Conservation (phyloP, 2,888 invertebrate species). For the Cataglyphis rosenhaueri region DNA sequence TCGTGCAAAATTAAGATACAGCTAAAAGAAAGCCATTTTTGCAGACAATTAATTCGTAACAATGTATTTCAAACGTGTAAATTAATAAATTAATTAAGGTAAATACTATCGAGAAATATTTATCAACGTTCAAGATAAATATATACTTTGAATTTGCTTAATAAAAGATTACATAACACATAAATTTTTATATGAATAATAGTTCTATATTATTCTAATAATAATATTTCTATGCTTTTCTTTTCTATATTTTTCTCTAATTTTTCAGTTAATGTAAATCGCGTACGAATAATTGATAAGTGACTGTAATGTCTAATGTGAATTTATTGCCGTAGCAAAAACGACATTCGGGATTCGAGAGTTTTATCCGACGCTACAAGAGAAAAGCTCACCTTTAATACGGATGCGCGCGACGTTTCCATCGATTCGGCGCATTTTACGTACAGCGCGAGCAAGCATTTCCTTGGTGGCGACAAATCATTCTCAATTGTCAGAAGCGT, state of each 20-base stretch:
- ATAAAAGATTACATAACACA: background rate
- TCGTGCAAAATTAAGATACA: slow-evolving; percentile 42
- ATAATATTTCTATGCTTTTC: background rate
- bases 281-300: background rate
- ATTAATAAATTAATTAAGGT: background rate
- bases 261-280: background rate
- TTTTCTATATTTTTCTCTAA: background rate
- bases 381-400: slow-evolving; percentile 76
- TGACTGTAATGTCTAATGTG: slow-evolving; percentile 3
- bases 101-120: background rate
- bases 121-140: background rate
- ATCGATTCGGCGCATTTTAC: slow-evolving; percentile 80
- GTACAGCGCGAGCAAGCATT: slow-evolving; percentile 65
- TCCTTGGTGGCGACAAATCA: slow-evolving; percentile 70
- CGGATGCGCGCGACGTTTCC: slow-evolving; percentile 81
- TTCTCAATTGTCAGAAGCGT: slow-evolving; percentile 58
- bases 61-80: background rate
- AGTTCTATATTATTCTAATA: background rate
- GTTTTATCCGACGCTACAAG: slow-evolving; percentile 41
- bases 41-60: background rate
- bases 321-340: slow-evolving; percentile 4
- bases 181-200: background rate
- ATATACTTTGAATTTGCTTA: background rate
- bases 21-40: background rate
- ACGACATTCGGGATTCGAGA: slow-evolving; percentile 43